These are phyloP conservation scores for Wasmannia auropunctata DNA, from an alignment of 1,140 invertebrate genomes.

Conservation along the genomic window DNA sequence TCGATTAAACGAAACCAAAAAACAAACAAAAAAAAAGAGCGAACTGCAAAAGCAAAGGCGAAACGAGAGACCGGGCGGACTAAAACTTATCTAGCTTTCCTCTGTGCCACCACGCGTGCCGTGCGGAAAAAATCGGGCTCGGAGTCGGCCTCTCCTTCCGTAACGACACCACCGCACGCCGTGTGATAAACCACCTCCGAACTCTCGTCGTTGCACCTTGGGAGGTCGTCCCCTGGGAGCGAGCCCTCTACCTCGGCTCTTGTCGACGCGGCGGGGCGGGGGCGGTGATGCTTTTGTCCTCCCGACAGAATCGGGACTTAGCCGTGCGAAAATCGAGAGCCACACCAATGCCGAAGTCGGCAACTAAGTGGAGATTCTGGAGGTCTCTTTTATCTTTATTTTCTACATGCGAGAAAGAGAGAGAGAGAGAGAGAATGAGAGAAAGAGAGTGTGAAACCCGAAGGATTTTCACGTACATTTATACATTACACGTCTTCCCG, in stretches of 20 bases:
- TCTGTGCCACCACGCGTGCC: not conserved
- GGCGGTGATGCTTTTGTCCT: conserved; percentile 60
- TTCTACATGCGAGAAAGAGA: conserved; percentile 3
- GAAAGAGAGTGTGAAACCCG: not conserved
- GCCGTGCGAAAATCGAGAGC: conserved; percentile 60
- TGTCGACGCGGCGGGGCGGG: conserved; percentile 10
- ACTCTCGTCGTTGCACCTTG: conserved; percentile 42
- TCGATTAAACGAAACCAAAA: too few relatives aligned
- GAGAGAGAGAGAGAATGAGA: not conserved
- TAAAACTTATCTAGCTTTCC: conserved; percentile 25
- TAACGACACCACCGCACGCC: conserved; percentile 5
- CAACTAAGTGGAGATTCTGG: conserved; percentile 76
- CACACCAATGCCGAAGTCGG: conserved; percentile 74
- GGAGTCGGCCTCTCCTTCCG: conserved; percentile 6
- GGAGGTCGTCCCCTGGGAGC: conserved; percentile 37
- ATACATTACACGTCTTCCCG: not conserved
- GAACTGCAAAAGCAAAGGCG: conserved; percentile 3
- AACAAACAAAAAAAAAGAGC: conserved; percentile 25
- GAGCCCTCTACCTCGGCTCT: conserved; percentile 28
- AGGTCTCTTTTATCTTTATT: conserved; percentile 74
- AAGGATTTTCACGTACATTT: not conserved
- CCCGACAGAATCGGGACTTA: conserved; percentile 53
- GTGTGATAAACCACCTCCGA: not conserved
- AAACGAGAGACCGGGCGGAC: conserved; percentile 33
- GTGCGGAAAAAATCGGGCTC: conserved; percentile 17